A percentile compares a stretch with the other conserved stretches of the same genome.
Evolutionary conservation across 2,113 vertebrate species (phyloP).

Genomic region (Monopterus albus): DNA sequence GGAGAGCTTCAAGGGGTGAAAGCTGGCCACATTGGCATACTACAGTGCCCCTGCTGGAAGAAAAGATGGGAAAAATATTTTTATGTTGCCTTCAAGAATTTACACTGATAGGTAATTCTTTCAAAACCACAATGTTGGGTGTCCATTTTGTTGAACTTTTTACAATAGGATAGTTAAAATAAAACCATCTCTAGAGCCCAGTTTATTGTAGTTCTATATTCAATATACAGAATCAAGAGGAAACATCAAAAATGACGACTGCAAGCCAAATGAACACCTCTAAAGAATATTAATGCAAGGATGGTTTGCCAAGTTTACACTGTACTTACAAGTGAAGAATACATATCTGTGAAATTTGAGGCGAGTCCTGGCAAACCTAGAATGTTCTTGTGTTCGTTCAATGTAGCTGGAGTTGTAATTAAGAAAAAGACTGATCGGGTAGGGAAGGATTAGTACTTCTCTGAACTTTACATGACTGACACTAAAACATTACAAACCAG

Average conservation of each 20-base stretch:
- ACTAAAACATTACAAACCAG: conserved; percentile 65
- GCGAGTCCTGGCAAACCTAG: conserved; percentile 70
- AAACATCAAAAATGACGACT: conserved; percentile 71
- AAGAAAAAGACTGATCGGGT: conserved; percentile 71
- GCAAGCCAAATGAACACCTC: conserved; percentile 78
- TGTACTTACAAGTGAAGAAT: conserved; percentile 73
- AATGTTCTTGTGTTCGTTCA: conserved; percentile 70
- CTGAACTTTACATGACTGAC: conserved; percentile 66
- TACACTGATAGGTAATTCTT: conserved; percentile 80
- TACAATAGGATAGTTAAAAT: conserved; percentile 76
- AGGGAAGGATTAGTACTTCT: conserved; percentile 68
- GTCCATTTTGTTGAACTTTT: conserved; percentile 81
- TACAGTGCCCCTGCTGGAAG: conserved; percentile 67
- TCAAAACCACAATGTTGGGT: conserved; percentile 76
- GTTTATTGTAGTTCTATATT: conserved; percentile 80
- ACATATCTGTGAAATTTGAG: conserved; percentile 72
- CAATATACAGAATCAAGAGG: conserved; percentile 69
- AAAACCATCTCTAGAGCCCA: conserved; percentile 77
- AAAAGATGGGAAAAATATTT: conserved; percentile 69
- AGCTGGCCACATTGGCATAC: conserved; percentile 77
- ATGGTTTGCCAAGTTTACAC: conserved; percentile 80
- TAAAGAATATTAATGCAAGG: conserved; percentile 69
- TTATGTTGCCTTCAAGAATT: conserved; percentile 86
- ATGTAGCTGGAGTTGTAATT: conserved; percentile 79
- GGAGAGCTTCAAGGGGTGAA: conserved; percentile 65